Percentiles rank a stretch among this genome's conserved stretches.
phyloP scores from a whole-genome alignment of 2,888 invertebrate species.

The Liposcelis brunnea region DNA sequence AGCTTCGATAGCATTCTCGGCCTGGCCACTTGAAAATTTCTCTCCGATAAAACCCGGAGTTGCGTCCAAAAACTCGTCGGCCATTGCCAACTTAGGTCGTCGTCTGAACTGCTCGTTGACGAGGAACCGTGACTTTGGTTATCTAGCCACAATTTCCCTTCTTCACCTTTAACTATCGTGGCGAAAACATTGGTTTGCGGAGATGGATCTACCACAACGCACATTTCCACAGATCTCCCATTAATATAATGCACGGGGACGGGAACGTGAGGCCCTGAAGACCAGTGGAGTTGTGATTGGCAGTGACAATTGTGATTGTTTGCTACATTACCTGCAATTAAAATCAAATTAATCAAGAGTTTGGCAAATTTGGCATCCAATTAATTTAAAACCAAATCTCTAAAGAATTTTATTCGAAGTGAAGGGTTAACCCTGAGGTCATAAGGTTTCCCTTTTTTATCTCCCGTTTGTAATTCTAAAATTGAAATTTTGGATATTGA shows the following conservation, averaged over 20 bases:
- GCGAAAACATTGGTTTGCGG: constrained; percentile 21
- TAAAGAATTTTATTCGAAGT: too few relatives aligned
- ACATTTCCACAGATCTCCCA: constrained; percentile 18
- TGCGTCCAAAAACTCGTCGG: constrained; percentile 66
- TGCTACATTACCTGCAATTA: constrained; percentile 16
- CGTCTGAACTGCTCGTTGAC: constrained; percentile 43
- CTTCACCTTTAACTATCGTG: constrained; percentile 35
- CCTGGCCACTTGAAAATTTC: constrained; percentile 36
- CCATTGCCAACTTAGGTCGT: constrained; percentile 47
- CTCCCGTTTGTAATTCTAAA: too few relatives aligned
- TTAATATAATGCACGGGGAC: constrained; percentile 6
- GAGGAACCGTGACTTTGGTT: constrained; percentile 50
- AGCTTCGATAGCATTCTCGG: constrained; percentile 58
- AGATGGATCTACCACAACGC: constrained; percentile 19
- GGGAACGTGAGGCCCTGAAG: background rate
- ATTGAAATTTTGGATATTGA: too few relatives aligned
- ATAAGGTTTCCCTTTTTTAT: too few relatives aligned
- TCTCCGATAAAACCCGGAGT: constrained; percentile 35
- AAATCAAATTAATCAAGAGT: background rate
- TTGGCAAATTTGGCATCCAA: too few relatives aligned
- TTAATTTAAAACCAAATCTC: too few relatives aligned
- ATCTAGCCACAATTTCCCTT: constrained; percentile 49
- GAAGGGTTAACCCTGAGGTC: too few relatives aligned
- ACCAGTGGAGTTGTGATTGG: constrained; percentile 14
- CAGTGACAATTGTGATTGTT: constrained; percentile 16